Conservation (phyloP, 2,113 vertebrate species). For the Lophura nycthemera region DNA sequence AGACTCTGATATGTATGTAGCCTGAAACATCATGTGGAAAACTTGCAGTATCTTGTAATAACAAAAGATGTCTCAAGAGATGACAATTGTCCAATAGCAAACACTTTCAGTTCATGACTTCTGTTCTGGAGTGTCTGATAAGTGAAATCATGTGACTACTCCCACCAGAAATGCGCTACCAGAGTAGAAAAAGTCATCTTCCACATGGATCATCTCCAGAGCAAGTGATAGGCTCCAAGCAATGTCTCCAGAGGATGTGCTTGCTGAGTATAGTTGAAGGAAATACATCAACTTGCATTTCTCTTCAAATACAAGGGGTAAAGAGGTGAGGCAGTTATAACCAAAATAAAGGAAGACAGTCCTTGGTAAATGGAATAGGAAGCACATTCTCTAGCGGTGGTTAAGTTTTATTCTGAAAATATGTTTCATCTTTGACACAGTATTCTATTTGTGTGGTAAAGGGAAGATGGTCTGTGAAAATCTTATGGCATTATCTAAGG, state of each 20-base stretch:
- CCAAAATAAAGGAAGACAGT: neutral
- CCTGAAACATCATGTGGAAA: neutral
- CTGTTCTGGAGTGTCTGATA: neutral
- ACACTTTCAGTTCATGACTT: rapidly evolving
- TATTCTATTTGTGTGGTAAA: neutral
- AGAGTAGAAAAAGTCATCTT: neutral
- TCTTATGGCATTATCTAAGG: neutral
- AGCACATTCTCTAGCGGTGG: neutral
- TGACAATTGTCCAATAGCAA: neutral
- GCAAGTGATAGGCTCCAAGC: neutral
- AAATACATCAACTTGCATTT: neutral
- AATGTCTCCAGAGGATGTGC: neutral
- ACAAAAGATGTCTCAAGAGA: neutral
- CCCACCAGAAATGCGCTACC: neutral
- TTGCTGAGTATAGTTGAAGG: neutral
- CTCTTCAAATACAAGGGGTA: neutral
- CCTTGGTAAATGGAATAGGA: neutral
- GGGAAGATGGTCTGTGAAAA: neutral
- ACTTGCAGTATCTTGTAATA: neutral
- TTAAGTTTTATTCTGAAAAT: constrained; percentile 22
- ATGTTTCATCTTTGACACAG: neutral
- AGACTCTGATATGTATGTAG: neutral
- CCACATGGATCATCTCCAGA: neutral
- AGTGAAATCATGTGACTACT: neutral
- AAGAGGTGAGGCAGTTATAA: neutral